Conservation (phyloP, 1,140 invertebrate genomes). For the Drosophila erecta region DNA sequence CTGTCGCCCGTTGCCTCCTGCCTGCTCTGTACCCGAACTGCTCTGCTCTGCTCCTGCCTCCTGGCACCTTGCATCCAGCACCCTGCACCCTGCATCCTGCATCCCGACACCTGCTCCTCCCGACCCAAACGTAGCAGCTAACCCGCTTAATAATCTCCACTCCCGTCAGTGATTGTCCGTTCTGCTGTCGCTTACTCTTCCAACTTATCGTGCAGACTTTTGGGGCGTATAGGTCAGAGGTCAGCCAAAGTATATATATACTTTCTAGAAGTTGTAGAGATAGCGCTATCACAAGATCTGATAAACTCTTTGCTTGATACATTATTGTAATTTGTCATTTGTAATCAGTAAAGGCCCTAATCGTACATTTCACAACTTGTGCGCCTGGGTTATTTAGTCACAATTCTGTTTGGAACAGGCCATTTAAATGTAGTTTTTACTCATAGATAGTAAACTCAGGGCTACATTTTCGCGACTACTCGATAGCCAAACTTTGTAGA, state of each 20-base stretch:
- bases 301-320: too few species aligned
- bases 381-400: too few species aligned
- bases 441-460: not conserved
- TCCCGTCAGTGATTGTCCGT: constrained; percentile 3
- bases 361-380: not conserved
- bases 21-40: constrained; percentile 17
- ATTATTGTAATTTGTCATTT: not conserved
- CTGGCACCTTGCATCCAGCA: not conserved
- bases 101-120: constrained; percentile 11
- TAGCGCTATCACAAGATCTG: not conserved
- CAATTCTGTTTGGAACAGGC: too few species aligned
- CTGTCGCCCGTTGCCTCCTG: constrained; percentile 13
- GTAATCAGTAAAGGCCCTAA: not conserved
- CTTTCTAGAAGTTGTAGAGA: too few species aligned
- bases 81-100: not conserved
- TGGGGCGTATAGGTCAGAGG: not conserved
- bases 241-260: too few species aligned
- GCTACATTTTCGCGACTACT: not conserved
- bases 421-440: not conserved
- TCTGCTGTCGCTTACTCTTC: not conserved
- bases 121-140: constrained; percentile 8
- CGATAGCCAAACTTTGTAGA: not conserved
- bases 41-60: constrained; percentile 14
- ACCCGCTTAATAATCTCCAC: not conserved
- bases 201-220: not conserved